Conservation (phyloP, 2,888 invertebrate genomes). For the Stratiomys singularior region DNA sequence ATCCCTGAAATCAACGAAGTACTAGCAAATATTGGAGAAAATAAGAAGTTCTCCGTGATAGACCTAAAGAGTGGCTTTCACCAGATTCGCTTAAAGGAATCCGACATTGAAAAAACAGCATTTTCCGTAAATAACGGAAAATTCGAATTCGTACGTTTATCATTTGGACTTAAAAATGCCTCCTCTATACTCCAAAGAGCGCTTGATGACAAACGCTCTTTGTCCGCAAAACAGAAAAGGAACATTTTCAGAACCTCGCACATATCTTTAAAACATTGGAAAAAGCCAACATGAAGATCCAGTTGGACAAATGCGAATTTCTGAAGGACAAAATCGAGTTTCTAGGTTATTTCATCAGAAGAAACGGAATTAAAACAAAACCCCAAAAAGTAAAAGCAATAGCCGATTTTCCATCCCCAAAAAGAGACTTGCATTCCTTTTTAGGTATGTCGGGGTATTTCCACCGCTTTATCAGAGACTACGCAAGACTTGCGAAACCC, state of each 20-base stretch:
- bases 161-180: constrained; percentile 12
- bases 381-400: constrained; percentile 11
- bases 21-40: not conserved
- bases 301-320: constrained; percentile 29
- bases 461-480: not conserved
- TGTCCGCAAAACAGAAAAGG: not conserved
- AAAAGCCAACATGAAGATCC: not conserved
- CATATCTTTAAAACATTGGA: not conserved
- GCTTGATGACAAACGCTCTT: constrained; percentile 1
- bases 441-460: not conserved
- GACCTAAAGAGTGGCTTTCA: constrained; percentile 1
- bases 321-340: not conserved
- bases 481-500: not conserved
- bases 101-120: constrained; percentile 21
- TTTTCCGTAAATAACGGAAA: constrained; percentile 11
- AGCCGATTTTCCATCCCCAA: constrained; percentile 9
- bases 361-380: not conserved
- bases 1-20: constrained; percentile 23
- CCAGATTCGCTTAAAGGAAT: constrained; percentile 13
- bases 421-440: not conserved
- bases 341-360: not conserved
- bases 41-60: not conserved
- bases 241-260: not conserved
- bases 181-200: not conserved
- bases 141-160: not conserved